Conservation (phyloP, 1,140 invertebrate genomes). For the Drosophila baimaii region DNA sequence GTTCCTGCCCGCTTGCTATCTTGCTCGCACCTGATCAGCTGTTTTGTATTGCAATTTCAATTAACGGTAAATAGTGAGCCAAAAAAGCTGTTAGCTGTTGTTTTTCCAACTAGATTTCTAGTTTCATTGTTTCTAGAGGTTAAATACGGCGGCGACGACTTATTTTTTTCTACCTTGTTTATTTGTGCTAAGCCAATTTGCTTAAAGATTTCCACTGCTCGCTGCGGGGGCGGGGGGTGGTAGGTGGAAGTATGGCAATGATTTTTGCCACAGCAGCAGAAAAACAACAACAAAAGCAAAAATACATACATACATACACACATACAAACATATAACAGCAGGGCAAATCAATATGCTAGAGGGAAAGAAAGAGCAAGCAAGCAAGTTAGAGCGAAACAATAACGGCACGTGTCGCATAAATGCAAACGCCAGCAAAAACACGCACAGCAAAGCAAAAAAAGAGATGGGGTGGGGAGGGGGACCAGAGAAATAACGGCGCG, state of each 20-base stretch:
- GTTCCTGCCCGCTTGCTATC: not conserved
- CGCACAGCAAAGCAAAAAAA: conserved; percentile 19
- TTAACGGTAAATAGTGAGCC: conserved; percentile 33
- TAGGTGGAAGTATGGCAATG: conserved; percentile 11
- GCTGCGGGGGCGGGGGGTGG: not conserved
- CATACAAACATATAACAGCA: not conserved
- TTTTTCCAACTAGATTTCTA: conserved; percentile 40
- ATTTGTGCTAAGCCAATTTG: conserved; percentile 79
- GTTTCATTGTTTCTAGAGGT: conserved; percentile 18
- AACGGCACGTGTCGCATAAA: conserved; percentile 60
- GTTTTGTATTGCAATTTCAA: conserved; percentile 46
- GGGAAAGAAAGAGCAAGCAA: conserved; percentile 10
- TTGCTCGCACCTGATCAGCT: conserved; percentile 55
- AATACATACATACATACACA: not conserved
- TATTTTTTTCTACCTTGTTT: conserved; percentile 49
- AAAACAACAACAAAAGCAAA: not conserved
- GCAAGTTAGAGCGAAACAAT: conserved; percentile 2
- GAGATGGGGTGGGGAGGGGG: not conserved
- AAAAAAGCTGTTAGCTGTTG: conserved; percentile 27
- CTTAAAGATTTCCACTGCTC: conserved; percentile 57
- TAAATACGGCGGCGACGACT: conserved; percentile 4
- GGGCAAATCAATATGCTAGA: conserved; percentile 56
- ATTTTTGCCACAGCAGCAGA: conserved; percentile 33
- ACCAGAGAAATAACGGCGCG: conserved; percentile 18
- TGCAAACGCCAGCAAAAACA: conserved; percentile 42